A percentile compares a stretch with the other conserved stretches of the same genome.
Conservation (phyloP, 1,140 invertebrate genomes). For the Steinernema khuongi region DNA sequence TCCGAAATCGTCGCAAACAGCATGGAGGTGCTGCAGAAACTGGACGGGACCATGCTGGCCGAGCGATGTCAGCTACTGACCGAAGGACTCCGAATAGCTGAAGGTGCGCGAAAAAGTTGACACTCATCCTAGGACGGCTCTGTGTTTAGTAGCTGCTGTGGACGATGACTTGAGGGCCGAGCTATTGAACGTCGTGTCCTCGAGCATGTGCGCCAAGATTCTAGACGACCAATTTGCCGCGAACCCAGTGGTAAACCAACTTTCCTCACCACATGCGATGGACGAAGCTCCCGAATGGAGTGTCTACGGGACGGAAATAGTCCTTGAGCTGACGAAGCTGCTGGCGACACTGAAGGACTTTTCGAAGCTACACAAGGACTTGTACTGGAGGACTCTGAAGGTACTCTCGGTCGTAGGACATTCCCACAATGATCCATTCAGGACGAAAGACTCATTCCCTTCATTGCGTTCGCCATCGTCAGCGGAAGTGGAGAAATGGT, state of each 20-base stretch:
- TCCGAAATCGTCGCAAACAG: neutral
- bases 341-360: constrained; percentile 32
- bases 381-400: constrained; percentile 33
- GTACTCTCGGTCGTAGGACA: neutral
- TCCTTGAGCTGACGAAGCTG: constrained; percentile 28
- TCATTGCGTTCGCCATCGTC: constrained; percentile 35
- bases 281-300: constrained; percentile 11
- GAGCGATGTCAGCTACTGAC: neutral
- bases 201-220: neutral
- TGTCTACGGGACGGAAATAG: constrained; percentile 29
- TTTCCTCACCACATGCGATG: neutral
- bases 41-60: neutral
- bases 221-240: neutral
- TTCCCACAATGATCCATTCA: neutral
- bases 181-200: neutral
- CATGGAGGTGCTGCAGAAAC: neutral
- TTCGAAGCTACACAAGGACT: constrained; percentile 34
- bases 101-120: too few species aligned
- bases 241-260: neutral
- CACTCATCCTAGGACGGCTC: too few species aligned
- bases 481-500: constrained; percentile 33
- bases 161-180: neutral
- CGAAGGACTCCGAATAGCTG: neutral
- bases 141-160: neutral
- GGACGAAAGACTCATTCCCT: constrained; percentile 36